Conservation (phyloP, 2,113 vertebrate species). For the Mormyrus lacerda region DNA sequence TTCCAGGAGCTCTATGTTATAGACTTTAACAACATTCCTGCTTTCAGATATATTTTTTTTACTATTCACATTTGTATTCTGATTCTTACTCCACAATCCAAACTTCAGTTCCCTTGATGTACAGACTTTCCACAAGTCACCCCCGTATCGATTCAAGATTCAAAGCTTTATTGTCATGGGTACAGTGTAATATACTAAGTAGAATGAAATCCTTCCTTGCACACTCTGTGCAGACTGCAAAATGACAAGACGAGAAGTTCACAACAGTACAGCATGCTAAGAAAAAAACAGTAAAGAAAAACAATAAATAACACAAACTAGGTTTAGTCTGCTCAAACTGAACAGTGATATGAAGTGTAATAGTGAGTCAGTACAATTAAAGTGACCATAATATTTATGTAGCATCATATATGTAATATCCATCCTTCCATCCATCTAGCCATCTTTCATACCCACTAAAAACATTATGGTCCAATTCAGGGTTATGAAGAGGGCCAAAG, state of each 20-base stretch:
- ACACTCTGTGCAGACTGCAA: not conserved
- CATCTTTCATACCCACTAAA: not conserved
- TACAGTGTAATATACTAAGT: not conserved
- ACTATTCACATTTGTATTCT: not conserved
- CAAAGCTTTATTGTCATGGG: not conserved
- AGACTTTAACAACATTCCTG: not conserved
- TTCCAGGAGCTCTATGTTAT: not conserved
- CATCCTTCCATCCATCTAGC: not conserved
- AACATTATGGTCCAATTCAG: not conserved
- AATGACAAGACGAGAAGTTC: not conserved
- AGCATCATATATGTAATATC: not conserved
- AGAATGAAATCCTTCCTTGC: not conserved
- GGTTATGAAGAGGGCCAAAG: not conserved
- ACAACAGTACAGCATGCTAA: not conserved
- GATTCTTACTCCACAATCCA: not conserved
- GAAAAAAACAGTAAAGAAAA: not conserved
- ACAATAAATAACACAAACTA: not conserved
- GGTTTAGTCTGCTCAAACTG: not conserved
- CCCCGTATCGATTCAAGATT: not conserved
- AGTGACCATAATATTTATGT: not conserved
- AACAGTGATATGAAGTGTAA: not conserved
- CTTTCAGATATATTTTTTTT: not conserved
- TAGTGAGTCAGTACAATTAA: not conserved
- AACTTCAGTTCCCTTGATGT: not conserved
- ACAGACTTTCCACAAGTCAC: not conserved